Evolutionary conservation across 1,140 invertebrate genomes (phyloP).

Genomic region (Caenorhabditis elegans): DNA sequence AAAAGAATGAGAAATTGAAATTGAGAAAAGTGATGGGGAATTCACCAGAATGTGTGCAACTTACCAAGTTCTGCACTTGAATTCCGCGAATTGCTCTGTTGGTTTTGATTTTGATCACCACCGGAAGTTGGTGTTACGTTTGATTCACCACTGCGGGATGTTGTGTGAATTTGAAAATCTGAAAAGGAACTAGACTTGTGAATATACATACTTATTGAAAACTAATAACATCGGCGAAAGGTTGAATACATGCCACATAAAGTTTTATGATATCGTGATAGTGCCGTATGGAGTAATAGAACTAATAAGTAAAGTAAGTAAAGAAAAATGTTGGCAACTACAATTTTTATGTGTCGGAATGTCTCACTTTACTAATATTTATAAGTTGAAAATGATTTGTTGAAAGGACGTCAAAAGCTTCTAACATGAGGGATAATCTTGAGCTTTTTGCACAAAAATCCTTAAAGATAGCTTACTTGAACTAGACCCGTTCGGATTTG

Average conservation of each 20-base stretch:
- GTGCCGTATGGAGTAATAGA: too few species aligned
- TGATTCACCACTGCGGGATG: not conserved
- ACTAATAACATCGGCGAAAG: too few species aligned
- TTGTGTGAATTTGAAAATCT: not conserved
- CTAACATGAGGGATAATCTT: not conserved
- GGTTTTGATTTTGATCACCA: not conserved
- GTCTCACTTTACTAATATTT: not conserved
- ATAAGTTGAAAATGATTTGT: not conserved
- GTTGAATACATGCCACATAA: too few species aligned
- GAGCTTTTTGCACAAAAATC: too few species aligned
- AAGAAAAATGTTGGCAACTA: not conserved
- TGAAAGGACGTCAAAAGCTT: not conserved
- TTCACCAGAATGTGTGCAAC: not conserved
- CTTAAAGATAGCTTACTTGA: too few species aligned
- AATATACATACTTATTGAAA: too few species aligned
- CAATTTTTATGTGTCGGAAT: not conserved
- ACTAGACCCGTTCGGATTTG: slow-evolving; percentile 32
- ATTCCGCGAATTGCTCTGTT: not conserved
- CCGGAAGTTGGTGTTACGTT: not conserved
- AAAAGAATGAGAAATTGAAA: not conserved
- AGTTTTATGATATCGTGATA: too few species aligned
- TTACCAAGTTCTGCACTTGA: not conserved
- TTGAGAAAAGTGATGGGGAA: not conserved
- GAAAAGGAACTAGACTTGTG: not conserved
- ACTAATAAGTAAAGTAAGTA: not conserved